Conservation (phyloP, 2,113 vertebrate genomes). For the Pristiophorus japonicus region DNA sequence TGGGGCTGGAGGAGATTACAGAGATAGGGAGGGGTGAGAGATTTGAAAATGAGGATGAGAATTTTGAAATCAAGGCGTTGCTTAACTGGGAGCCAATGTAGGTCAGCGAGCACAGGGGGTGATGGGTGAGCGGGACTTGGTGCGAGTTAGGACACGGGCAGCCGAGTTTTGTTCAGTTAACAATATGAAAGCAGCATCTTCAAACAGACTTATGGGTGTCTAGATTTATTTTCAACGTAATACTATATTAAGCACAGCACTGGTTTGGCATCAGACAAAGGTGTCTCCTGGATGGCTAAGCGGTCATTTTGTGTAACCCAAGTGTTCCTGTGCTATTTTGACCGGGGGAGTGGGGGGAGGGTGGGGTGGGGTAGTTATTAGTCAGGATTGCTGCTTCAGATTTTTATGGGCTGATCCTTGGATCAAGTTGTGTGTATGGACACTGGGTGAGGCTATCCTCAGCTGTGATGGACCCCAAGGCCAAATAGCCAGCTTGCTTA, state of each 20-base stretch:
- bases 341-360: not conserved
- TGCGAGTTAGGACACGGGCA: no score
- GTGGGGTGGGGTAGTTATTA: not conserved
- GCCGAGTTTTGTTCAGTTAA: no score
- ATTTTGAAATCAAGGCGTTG: no score
- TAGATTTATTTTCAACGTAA: not conserved
- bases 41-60: no score
- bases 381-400: not conserved
- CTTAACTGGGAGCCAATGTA: no score
- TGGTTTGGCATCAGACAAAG: not conserved
- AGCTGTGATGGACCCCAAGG: no score
- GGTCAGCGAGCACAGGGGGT: no score
- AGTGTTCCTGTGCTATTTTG: not conserved
- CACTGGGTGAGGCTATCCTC: not conserved
- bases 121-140: no score
- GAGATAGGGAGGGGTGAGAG: no score
- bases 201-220: not conserved
- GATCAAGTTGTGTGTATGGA: not conserved
- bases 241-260: not conserved
- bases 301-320: not conserved
- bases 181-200: not conserved
- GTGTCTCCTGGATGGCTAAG: not conserved
- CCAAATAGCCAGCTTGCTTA: no score
- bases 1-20: no score
- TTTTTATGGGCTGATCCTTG: not conserved